Conservation (phyloP, 2,113 vertebrate species). For the Xenopus laevis region DNA sequence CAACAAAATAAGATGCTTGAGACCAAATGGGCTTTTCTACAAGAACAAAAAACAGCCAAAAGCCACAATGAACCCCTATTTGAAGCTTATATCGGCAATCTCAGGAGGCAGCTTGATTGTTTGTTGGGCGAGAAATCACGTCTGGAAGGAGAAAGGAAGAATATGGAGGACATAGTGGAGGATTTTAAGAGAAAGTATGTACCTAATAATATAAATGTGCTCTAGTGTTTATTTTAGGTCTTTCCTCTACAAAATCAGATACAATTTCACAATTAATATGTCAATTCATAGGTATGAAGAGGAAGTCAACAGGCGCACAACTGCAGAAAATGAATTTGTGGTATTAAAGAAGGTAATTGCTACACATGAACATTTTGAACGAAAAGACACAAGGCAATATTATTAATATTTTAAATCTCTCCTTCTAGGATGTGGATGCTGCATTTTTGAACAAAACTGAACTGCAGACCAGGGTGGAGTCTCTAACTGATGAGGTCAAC, state of each 20-base stretch:
- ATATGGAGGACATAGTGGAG: slow-evolving; percentile 83
- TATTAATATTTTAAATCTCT: too few relatives aligned
- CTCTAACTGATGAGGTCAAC: slow-evolving; percentile 73
- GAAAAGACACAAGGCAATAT: too few relatives aligned
- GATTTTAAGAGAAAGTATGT: slow-evolving; percentile 91
- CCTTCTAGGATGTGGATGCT: slow-evolving; percentile 73
- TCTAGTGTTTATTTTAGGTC: too few relatives aligned
- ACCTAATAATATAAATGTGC: too few relatives aligned
- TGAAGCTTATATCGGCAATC: slow-evolving; percentile 77
- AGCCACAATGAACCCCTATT: slow-evolving; percentile 79
- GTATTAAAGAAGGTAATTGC: slow-evolving; percentile 74
- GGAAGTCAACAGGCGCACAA: slow-evolving; percentile 77
- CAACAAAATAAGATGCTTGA: slow-evolving; percentile 86
- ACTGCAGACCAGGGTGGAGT: slow-evolving; percentile 68
- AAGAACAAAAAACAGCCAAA: slow-evolving; percentile 64
- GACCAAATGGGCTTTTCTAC: slow-evolving; percentile 85
- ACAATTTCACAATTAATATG: too few relatives aligned
- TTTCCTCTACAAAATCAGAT: too few relatives aligned
- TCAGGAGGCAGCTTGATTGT: slow-evolving; percentile 78
- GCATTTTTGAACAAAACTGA: slow-evolving; percentile 78
- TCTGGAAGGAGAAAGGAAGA: slow-evolving; percentile 83
- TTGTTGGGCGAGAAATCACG: slow-evolving; percentile 76
- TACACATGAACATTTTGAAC: neutral
- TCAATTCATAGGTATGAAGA: slow-evolving; percentile 70
- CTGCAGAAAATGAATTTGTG: slow-evolving; percentile 78